These are phyloP conservation scores for Athripsodes cinereus DNA, from an alignment of 2,888 invertebrate genomes.

Conservation along the genomic window DNA sequence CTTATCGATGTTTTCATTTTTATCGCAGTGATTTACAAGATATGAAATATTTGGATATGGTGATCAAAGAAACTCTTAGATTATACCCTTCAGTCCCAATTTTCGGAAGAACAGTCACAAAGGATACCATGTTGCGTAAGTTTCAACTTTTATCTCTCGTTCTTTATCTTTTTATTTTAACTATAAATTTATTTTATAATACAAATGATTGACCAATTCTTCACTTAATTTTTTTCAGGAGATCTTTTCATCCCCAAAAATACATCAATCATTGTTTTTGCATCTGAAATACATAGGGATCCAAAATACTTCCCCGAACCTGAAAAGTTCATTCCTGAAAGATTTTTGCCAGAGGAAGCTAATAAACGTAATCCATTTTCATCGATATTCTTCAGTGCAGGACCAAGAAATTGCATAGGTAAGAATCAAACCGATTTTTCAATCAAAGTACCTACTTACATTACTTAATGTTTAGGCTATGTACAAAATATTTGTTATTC, in stretches of 20 bases:
- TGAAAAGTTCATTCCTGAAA: conserved; percentile 24
- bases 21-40: conserved; percentile 22
- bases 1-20: too few species aligned
- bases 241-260: conserved; percentile 15
- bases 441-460: too few species aligned
- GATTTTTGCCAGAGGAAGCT: conserved; percentile 19
- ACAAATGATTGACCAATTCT: not conserved
- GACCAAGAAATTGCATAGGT: conserved; percentile 26
- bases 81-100: conserved; percentile 27
- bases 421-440: not conserved
- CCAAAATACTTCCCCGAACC: conserved; percentile 21
- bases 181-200: too few species aligned
- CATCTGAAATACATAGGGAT: conserved; percentile 21
- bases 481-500: too few species aligned
- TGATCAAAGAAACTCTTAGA: conserved; percentile 22
- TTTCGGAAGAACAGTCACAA: conserved; percentile 17
- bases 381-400: conserved; percentile 22
- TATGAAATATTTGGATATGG: conserved; percentile 26
- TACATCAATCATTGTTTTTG: conserved; percentile 6
- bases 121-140: conserved; percentile 24
- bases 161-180: too few species aligned
- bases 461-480: too few species aligned
- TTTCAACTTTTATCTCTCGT: too few species aligned
- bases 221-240: conserved; percentile 11
- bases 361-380: conserved; percentile 20